Evolutionary conservation across 2,113 vertebrate species (phyloP).

Genomic region (Panthera leo): DNA sequence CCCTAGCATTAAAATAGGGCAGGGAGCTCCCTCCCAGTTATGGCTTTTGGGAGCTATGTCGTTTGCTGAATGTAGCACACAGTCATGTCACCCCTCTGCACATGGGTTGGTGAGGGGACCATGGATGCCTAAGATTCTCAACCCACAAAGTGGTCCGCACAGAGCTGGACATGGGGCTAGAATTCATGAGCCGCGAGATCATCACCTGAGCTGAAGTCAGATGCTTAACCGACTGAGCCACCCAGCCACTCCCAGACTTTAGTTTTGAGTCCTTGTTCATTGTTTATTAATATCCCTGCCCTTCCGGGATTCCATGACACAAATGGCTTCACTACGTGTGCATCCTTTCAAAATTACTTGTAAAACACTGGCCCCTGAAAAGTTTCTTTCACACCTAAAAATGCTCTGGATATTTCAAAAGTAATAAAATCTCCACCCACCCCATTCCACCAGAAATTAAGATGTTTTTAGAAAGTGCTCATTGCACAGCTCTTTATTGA

Average conservation of each 20-base stretch:
- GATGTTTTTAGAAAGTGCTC: not conserved
- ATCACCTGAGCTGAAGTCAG: no score
- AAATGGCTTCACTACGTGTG: not conserved
- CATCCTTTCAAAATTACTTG: not conserved
- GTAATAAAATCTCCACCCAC: not conserved
- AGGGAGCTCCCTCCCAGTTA: not conserved
- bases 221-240: no score
- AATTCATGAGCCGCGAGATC: no score
- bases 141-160: not conserved
- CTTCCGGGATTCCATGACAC: not conserved
- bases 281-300: no score
- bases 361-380: not conserved
- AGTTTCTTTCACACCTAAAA: not conserved
- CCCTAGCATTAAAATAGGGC: not conserved
- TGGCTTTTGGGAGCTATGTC: not conserved
- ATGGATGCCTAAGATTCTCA: not conserved
- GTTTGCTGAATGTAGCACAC: not conserved
- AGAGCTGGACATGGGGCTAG: no score
- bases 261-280: not conserved
- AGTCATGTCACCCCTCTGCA: not conserved
- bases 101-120: not conserved
- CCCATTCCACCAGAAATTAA: not conserved
- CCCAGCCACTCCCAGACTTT: not conserved
- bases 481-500: not conserved
- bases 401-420: not conserved